Evolutionary conservation across 2,113 vertebrate genomes (phyloP).

Genomic region (Ceyx cyanopectus): DNA sequence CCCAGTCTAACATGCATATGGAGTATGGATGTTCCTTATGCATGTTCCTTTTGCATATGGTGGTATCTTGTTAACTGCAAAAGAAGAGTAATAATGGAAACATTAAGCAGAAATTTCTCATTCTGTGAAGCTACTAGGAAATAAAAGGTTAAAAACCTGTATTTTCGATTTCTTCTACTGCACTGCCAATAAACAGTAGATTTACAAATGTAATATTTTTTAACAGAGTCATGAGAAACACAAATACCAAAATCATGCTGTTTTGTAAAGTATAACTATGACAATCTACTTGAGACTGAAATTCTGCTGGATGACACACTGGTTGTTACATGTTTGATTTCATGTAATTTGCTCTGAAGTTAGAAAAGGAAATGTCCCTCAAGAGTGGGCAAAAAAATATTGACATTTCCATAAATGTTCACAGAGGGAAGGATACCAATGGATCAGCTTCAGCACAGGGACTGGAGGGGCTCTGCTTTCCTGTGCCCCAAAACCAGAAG

Average conservation of each 20-base stretch:
- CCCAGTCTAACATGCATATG: not conserved
- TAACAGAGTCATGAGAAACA: not conserved
- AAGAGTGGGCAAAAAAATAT: not conserved
- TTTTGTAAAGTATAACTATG: not conserved
- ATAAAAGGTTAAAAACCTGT: not conserved
- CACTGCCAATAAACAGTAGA: not conserved
- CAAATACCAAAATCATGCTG: not conserved
- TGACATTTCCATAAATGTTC: not conserved
- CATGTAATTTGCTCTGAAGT: not conserved
- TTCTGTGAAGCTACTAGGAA: not conserved
- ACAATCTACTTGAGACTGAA: not conserved
- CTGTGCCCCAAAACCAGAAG: not conserved
- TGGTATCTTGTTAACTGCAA: not conserved
- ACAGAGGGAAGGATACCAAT: not conserved
- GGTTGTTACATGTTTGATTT: not conserved
- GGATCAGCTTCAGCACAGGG: not conserved
- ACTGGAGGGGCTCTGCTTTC: not conserved
- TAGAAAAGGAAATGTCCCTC: not conserved
- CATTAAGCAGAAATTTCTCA: not conserved
- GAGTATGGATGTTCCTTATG: not conserved
- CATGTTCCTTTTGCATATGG: not conserved
- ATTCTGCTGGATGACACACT: not conserved
- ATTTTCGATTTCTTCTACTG: not conserved
- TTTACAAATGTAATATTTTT: not conserved
- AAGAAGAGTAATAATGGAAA: not conserved